These are phyloP conservation scores for Rhagologus leucostigma DNA, from an alignment of 2,113 vertebrate species.

Conservation along the genomic window DNA sequence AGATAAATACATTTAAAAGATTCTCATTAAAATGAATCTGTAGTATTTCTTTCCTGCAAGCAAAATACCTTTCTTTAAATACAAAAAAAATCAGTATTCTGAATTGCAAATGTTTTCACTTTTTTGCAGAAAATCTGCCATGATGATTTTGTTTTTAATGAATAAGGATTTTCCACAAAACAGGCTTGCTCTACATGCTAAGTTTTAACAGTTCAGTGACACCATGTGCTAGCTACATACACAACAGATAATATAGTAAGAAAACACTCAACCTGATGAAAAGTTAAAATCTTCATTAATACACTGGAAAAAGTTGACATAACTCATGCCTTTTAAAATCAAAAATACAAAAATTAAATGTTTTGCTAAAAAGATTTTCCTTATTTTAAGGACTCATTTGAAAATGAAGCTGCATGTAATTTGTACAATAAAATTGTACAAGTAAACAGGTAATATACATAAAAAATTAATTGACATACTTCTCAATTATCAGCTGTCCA, in stretches of 20 bases:
- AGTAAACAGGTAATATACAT: conserved; percentile 96
- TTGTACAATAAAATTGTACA: conserved; percentile 96
- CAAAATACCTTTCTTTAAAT: conserved; percentile 89
- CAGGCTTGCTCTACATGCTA: conserved; percentile 96
- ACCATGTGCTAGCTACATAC: conserved; percentile 91
- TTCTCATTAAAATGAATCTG: conserved; percentile 86
- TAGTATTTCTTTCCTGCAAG: conserved; percentile 85
- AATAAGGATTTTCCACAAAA: conserved; percentile 87
- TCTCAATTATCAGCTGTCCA: conserved; percentile 85
- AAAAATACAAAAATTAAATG: conserved; percentile 98
- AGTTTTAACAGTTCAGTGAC: conserved; percentile 88
- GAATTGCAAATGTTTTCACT: conserved; percentile 75
- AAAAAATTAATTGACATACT: conserved; percentile 92
- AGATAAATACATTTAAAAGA: conserved; percentile 92
- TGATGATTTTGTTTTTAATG: conserved; percentile 84
- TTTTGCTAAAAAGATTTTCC: conserved; percentile 90
- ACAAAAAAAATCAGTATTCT: conserved; percentile 78
- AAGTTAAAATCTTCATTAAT: conserved; percentile 99
- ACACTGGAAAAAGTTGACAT: conserved; percentile 98
- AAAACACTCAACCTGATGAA: conserved; percentile 93
- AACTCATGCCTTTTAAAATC: conserved; percentile 97
- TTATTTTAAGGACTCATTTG: conserved; percentile 93
- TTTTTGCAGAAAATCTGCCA: conserved; percentile 91
- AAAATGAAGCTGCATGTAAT: conserved; percentile 95
- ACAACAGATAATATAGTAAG: conserved; percentile 89